phyloP scores from a whole-genome alignment of 2,113 vertebrate genomes.

The Arenaria interpres region DNA sequence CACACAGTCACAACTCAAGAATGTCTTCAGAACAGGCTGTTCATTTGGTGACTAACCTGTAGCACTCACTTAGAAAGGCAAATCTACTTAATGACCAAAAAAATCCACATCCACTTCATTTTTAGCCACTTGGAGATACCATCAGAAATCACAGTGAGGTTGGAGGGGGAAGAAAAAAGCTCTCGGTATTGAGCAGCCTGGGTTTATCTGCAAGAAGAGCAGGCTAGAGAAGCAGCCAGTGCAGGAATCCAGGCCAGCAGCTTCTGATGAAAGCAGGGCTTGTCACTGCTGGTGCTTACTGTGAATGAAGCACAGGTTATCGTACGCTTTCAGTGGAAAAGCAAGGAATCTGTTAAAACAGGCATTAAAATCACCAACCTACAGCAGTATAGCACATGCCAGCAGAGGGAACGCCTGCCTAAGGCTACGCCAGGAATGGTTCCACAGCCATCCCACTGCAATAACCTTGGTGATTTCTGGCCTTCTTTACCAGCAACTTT shows the following conservation, averaged over 20 bases:
- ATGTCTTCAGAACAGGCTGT: slow-evolving; percentile 3
- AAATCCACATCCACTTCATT: neutral
- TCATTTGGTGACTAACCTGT: neutral
- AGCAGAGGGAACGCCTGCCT: neutral
- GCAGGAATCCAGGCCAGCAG: neutral
- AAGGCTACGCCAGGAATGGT: neutral
- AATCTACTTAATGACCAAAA: neutral
- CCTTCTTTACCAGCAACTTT: neutral
- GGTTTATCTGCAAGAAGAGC: neutral
- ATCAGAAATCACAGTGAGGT: neutral
- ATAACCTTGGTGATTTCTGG: neutral
- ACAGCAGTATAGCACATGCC: neutral
- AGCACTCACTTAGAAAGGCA: neutral
- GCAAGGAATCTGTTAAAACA: neutral
- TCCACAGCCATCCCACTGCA: neutral
- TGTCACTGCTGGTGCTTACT: neutral
- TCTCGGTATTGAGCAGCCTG: neutral
- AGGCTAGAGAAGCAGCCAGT: neutral
- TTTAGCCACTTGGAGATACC: neutral
- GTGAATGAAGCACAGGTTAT: neutral
- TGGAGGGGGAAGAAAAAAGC: neutral
- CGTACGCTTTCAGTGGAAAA: neutral
- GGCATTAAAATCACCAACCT: neutral
- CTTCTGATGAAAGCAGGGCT: neutral
- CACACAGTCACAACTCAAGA: neutral